A percentile compares a stretch with the other conserved stretches of the same genome.
Conservation (phyloP, 2,888 invertebrate genomes). For the Drosophila cognata region DNA sequence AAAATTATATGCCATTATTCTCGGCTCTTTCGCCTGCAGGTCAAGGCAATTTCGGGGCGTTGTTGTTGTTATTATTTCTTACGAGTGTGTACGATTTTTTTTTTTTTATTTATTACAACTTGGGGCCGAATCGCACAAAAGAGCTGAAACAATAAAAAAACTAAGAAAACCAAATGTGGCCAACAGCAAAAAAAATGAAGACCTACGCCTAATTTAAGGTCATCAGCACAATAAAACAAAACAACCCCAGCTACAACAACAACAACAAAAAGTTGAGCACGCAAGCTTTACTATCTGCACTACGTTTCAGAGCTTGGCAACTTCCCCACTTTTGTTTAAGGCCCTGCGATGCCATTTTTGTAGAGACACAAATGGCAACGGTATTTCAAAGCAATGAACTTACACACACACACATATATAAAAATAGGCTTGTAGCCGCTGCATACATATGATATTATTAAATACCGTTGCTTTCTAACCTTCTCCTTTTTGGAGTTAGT, state of each 20-base stretch:
- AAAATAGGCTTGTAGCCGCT: conserved; percentile 21
- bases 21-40: conserved; percentile 46
- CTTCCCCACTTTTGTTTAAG: conserved; percentile 41
- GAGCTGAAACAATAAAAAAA: conserved; percentile 53
- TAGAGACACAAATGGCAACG: conserved; percentile 68
- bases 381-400: conserved; percentile 62
- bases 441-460: conserved; percentile 29
- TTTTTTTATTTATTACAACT: conserved; percentile 68
- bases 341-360: conserved; percentile 65
- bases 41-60: conserved; percentile 47
- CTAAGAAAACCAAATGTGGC: conserved; percentile 48
- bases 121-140: conserved; percentile 58
- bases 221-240: conserved; percentile 81
- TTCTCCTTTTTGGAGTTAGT: not conserved
- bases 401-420: conserved; percentile 13
- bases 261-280: conserved; percentile 57
- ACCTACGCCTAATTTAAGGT: conserved; percentile 80
- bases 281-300: conserved; percentile 62
- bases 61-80: conserved; percentile 32
- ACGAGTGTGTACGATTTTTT: conserved; percentile 50
- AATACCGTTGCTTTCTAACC: conserved; percentile 32
- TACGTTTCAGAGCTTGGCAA: conserved; percentile 26
- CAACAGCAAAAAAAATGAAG: conserved; percentile 53
- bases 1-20: conserved; percentile 47
- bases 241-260: conserved; percentile 46